phyloP scores from a whole-genome alignment of 2,797 vertebrate genomes.

The Hydrocynus forskahlii region DNA sequence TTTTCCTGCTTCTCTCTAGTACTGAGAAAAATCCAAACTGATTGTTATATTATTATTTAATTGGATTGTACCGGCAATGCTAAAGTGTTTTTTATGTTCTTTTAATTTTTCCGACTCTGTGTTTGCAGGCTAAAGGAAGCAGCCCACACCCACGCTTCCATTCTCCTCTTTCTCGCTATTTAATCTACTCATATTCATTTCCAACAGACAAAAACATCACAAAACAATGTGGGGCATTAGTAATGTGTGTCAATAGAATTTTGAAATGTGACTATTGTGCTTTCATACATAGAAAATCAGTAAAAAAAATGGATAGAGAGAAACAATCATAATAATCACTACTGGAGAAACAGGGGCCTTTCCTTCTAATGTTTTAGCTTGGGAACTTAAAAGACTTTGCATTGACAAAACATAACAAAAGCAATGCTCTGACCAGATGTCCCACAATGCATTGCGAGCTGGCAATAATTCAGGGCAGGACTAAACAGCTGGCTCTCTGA shows the following conservation, averaged over 20 bases:
- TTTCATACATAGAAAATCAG: not conserved
- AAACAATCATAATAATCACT: constrained; percentile 29
- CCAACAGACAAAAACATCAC: not conserved
- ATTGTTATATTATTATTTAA: not conserved
- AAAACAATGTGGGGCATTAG: constrained; percentile 18
- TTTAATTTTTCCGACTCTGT: no score
- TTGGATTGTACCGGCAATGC: not conserved
- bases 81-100: not conserved
- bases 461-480: constrained; percentile 95
- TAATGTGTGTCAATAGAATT: constrained; percentile 13
- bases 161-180: constrained; percentile 7
- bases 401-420: constrained; percentile 64
- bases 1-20: not conserved
- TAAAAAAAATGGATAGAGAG: not conserved
- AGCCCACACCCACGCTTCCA: not conserved
- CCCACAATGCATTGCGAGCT: constrained; percentile 89
- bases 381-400: constrained; percentile 58
- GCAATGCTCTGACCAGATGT: constrained; percentile 68
- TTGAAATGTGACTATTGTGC: constrained; percentile 30
- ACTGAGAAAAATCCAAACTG: not conserved
- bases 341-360: constrained; percentile 24
- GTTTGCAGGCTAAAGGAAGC: not conserved
- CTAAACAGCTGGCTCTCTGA: constrained; percentile 97
- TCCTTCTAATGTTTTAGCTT: constrained; percentile 41
- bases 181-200: constrained; percentile 24